These are phyloP conservation scores for Centropristis striata DNA, from an alignment of 2,113 vertebrate genomes.

Conservation along the genomic window DNA sequence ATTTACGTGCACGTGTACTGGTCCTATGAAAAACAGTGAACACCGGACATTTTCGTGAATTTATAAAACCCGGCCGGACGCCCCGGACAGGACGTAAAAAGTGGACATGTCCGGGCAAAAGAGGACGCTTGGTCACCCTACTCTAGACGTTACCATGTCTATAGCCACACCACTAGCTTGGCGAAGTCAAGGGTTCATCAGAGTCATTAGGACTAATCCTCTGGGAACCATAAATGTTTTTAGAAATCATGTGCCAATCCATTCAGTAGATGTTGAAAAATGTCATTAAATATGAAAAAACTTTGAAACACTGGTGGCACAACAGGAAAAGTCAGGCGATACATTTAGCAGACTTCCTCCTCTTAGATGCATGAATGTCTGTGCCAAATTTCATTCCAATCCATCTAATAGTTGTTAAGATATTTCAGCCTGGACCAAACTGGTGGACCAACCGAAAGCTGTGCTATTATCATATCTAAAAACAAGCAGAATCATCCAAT, in stretches of 20 bases:
- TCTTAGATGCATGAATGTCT: neutral
- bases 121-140: no score
- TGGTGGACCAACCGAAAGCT: neutral
- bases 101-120: no score
- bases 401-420: neutral
- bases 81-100: no score
- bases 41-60: no score
- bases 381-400: neutral
- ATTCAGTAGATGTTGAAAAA: neutral
- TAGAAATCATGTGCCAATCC: neutral
- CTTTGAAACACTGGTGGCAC: neutral
- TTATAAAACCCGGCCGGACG: no score
- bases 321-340: neutral
- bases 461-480: neutral
- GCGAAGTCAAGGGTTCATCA: neutral
- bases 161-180: neutral
- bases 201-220: neutral
- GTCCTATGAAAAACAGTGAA: no score
- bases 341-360: neutral
- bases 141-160: neutral
- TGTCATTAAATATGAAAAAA: neutral
- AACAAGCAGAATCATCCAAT: constrained; percentile 1
- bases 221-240: neutral
- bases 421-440: neutral
- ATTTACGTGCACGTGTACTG: no score